Conservation (phyloP, 2,113 vertebrate genomes). For the Nothoprocta perdicaria region DNA sequence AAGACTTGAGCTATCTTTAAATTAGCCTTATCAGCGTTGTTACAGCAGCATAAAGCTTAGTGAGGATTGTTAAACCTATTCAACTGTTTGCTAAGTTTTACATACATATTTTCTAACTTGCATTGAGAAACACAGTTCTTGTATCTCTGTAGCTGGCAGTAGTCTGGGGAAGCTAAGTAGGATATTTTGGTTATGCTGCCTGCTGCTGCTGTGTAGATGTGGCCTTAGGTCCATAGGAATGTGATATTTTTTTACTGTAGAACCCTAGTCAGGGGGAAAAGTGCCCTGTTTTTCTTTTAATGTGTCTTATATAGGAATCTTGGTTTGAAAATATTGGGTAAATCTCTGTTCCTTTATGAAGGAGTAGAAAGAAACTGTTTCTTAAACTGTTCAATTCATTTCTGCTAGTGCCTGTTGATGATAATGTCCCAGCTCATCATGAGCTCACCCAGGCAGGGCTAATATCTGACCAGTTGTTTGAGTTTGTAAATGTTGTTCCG, state of each 20-base stretch:
- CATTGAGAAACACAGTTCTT: not conserved
- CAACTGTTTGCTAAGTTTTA: not conserved
- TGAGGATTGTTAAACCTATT: not conserved
- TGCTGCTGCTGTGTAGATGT: not conserved
- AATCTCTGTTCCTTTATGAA: slow-evolving; percentile 17
- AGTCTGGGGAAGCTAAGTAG: not conserved
- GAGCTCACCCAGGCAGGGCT: slow-evolving; percentile 14
- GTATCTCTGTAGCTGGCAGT: not conserved
- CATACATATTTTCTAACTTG: not conserved
- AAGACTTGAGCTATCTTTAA: not conserved
- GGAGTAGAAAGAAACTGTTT: slow-evolving; percentile 16
- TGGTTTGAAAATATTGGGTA: slow-evolving; percentile 53
- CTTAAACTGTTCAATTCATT: slow-evolving; percentile 50
- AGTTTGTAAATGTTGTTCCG: slow-evolving; percentile 14
- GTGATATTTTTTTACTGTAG: not conserved
- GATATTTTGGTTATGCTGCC: not conserved
- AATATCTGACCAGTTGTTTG: slow-evolving; percentile 46
- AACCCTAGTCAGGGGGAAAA: not conserved
- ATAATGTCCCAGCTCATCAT: not conserved
- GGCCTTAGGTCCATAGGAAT: not conserved
- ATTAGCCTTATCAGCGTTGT: not conserved
- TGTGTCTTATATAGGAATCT: slow-evolving; percentile 40
- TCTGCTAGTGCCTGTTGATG: slow-evolving; percentile 1
- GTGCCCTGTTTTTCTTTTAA: not conserved
- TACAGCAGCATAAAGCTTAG: not conserved